Evolutionary conservation across 2,113 vertebrate species (phyloP).

Genomic region (Eurystomus gularis): DNA sequence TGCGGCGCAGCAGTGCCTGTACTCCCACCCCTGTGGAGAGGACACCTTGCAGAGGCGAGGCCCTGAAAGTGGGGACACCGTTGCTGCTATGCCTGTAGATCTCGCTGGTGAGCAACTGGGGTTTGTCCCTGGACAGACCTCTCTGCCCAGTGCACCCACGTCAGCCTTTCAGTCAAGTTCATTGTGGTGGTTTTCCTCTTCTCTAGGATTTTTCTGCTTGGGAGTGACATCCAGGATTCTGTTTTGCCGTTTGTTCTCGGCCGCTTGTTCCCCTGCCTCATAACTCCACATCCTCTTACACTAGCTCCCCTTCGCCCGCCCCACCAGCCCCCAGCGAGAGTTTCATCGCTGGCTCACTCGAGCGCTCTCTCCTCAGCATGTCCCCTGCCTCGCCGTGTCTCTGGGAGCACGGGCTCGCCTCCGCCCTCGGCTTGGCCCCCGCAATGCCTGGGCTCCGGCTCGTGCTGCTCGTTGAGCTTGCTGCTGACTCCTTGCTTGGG

Average conservation of each 20-base stretch:
- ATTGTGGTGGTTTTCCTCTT: neutral
- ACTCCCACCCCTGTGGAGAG: neutral
- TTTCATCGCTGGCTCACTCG: neutral
- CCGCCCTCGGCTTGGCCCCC: neutral
- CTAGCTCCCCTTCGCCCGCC: neutral
- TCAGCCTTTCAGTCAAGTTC: neutral
- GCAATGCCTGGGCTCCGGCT: constrained; percentile 15
- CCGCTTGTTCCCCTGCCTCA: neutral
- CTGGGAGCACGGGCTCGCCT: neutral
- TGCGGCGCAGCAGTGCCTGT: neutral
- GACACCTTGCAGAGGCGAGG: neutral
- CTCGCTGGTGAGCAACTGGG: neutral
- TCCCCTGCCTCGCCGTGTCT: neutral
- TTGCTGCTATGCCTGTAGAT: neutral
- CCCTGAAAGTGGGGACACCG: neutral
- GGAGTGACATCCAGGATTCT: neutral
- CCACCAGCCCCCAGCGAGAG: neutral
- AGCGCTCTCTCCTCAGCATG: constrained; percentile 9
- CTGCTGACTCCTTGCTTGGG: constrained; percentile 57
- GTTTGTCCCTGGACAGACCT: neutral
- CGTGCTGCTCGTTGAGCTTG: constrained; percentile 55
- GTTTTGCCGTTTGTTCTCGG: neutral
- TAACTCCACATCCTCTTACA: neutral
- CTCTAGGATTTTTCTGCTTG: neutral
- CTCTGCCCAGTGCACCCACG: neutral